Evolutionary conservation across 1,140 invertebrate species (phyloP).

Genomic region (Drosophila lacteicornis): DNA sequence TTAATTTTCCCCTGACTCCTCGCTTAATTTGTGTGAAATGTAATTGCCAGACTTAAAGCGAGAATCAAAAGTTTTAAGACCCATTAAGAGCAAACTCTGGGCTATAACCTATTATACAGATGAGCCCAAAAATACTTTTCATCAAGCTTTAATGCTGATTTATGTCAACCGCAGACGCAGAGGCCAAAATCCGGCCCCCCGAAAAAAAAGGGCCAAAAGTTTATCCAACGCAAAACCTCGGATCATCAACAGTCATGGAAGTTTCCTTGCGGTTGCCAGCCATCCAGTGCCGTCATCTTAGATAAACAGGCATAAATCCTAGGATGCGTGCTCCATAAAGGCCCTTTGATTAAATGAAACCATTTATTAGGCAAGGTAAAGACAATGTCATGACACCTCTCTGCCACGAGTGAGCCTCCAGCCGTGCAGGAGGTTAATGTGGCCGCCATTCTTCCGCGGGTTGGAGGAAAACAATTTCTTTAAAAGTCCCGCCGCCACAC

Average conservation of each 20-base stretch:
- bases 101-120: constrained; percentile 35
- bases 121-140: constrained; percentile 60
- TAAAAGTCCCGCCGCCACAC: constrained; percentile 61
- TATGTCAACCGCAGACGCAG: constrained; percentile 70
- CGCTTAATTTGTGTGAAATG: constrained; percentile 12
- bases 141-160: constrained; percentile 75
- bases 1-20: background rate
- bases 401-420: constrained; percentile 2
- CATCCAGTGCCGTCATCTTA: constrained; percentile 46
- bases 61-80: constrained; percentile 16
- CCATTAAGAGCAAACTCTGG: constrained; percentile 18
- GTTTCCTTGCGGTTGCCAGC: constrained; percentile 36
- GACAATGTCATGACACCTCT: constrained; percentile 72
- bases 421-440: constrained; percentile 28
- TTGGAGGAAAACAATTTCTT: constrained; percentile 73
- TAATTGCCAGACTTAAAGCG: constrained; percentile 17
- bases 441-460: constrained; percentile 2
- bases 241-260: constrained; percentile 52
- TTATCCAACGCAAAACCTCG: constrained; percentile 56
- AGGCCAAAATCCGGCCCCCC: background rate
- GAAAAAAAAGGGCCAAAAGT: constrained; percentile 61
- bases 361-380: constrained; percentile 78
- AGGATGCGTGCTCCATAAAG: constrained; percentile 67
- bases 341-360: constrained; percentile 80
- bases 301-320: constrained; percentile 67